Base-by-base conservation (phyloP, 2,797 vertebrate species). In the Phylloscopus collybita region DNA sequence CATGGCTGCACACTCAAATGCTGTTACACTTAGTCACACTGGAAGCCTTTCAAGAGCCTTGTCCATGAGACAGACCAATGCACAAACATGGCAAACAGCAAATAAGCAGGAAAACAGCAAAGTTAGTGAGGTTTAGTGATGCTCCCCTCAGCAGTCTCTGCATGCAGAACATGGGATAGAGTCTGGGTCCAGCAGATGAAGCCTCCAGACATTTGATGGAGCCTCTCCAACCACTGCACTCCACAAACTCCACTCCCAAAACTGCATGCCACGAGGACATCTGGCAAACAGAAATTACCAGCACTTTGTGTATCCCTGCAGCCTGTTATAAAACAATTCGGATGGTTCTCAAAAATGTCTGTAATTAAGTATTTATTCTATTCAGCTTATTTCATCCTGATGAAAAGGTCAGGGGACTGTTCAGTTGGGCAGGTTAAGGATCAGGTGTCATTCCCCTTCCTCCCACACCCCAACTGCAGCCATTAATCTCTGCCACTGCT, bases 321-420 rank as follows among this genome's bases (percentile, higher is more conserved):
- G 95, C 97, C 97, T 97, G 94, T 86, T 92, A 87, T 66, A 95
- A 97, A 94, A 96, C 59, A 96, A 95, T 95, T 92, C 79, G 85
- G 49, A 80, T n/a, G 40, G 80, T 83, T 94, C 95, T 96, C 80
- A 97, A 83, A 86, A 42, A 34, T 21, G 72, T 71, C 84, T 83
- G 60, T 38, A 84, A 96, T 85, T 42, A 94, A 95, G 44, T 20
- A 79, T 65, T 88, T 73, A 71, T 53, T 87, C 71, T 85, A 10
- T 69, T 90, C 11, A 26, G 61, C 56, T 70, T 66, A 67, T 93
- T 92, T 89, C 9, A 49, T 53, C 53, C 49, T 21, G 86, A 70
- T 1, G 9, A 42, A 50, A 74, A 54, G 2, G 13, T 42, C 75
- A 87, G 76, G 26, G 40, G 4, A 11, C 70, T 79, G 57, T 30